Percentiles rank a stretch among this genome's conserved stretches.
phyloP scores from a whole-genome alignment of 2,888 invertebrate species.

The Diplazon laetatorius region DNA sequence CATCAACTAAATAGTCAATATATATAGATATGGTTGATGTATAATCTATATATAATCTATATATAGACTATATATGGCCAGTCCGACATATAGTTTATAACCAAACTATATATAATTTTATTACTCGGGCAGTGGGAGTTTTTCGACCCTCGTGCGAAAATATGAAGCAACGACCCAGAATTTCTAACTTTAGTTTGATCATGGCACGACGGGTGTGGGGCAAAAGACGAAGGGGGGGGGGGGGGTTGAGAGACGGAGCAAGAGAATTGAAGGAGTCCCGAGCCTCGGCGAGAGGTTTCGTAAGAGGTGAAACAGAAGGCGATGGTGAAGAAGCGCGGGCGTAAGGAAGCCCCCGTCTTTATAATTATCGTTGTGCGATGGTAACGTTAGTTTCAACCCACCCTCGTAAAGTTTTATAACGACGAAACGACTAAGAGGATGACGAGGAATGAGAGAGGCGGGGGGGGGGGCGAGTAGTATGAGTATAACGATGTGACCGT shows the following conservation, averaged over 20 bases:
- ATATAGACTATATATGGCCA: no score
- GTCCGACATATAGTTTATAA: no score
- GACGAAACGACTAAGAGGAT: slow-evolving; percentile 50
- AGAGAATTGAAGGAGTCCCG: slow-evolving; percentile 41
- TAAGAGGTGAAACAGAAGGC: background rate
- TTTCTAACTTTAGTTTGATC: slow-evolving; percentile 50
- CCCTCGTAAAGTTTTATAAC: slow-evolving; percentile 63
- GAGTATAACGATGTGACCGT: slow-evolving; percentile 45
- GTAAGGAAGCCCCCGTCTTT: slow-evolving; percentile 29
- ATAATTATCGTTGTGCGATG: slow-evolving; percentile 57
- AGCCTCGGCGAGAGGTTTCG: background rate
- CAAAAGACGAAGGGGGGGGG: slow-evolving; percentile 17
- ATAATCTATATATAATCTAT: no score
- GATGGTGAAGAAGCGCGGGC: background rate
- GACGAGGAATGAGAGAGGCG: slow-evolving; percentile 30
- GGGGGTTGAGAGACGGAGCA: no score
- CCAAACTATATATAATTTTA: no score
- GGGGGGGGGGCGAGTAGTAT: background rate
- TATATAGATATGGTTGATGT: no score
- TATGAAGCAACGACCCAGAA: slow-evolving; percentile 27
- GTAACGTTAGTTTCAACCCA: slow-evolving; percentile 56
- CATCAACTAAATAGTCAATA: no score
- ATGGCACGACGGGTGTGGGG: slow-evolving; percentile 14
- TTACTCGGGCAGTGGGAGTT: no score
- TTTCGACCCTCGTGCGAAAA: slow-evolving; percentile 15